Percentiles rank a stretch among this genome's conserved stretches.
These are phyloP conservation scores for Caerostris darwini DNA, from an alignment of 1,140 invertebrate species.

Conservation along the genomic window DNA sequence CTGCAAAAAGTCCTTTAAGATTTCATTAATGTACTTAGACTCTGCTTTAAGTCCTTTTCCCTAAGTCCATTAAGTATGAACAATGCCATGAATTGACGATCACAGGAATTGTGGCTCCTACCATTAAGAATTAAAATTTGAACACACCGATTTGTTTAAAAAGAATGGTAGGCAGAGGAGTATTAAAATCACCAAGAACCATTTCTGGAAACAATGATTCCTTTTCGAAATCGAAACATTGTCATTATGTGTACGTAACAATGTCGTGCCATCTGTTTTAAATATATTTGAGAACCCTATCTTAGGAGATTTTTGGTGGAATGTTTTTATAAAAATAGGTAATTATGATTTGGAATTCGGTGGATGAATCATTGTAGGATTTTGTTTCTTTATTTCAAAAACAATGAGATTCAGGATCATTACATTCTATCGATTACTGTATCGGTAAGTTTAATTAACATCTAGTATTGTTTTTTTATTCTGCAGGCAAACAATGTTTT, in stretches of 20 bases:
- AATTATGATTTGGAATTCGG: not conserved
- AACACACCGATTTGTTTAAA: not conserved
- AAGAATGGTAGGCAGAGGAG: not conserved
- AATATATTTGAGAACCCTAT: not conserved
- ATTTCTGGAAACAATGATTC: slow-evolving; percentile 24
- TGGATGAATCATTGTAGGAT: slow-evolving; percentile 5
- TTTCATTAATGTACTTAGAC: not conserved
- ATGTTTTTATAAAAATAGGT: not conserved
- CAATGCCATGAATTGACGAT: not conserved
- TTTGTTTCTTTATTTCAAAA: not conserved
- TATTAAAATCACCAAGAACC: not conserved
- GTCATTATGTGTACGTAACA: not conserved
- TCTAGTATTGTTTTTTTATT: too few relatives aligned
- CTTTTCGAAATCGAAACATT: not conserved
- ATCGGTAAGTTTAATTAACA: too few relatives aligned
- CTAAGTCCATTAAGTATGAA: not conserved
- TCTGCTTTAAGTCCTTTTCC: not conserved
- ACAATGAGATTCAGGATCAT: not conserved
- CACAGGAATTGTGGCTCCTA: not conserved
- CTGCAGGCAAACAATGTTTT: too few relatives aligned
- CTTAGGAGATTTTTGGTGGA: not conserved
- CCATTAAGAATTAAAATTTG: slow-evolving; percentile 8
- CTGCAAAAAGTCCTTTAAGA: not conserved
- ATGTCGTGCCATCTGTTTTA: slow-evolving; percentile 13
- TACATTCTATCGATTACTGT: not conserved